phyloP scores from a whole-genome alignment of 2,888 invertebrate species.

The Vanessa cardui region DNA sequence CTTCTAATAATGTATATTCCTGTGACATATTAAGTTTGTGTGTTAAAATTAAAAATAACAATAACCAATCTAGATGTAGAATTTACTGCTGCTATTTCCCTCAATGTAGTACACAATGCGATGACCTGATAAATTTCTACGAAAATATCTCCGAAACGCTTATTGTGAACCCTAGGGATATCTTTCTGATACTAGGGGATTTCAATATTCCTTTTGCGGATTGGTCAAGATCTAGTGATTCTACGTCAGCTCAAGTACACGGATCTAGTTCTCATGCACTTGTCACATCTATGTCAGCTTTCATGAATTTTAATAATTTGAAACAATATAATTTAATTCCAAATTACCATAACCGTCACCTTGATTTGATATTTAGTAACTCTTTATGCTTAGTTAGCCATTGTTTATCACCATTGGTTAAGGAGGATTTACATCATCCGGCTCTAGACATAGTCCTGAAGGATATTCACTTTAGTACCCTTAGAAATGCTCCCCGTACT shows the following conservation, averaged over 20 bases:
- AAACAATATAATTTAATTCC: not conserved
- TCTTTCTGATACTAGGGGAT: not conserved
- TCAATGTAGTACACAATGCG: slow-evolving; percentile 1
- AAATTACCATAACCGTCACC: not conserved
- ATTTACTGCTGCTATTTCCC: slow-evolving; percentile 1
- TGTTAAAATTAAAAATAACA: not conserved
- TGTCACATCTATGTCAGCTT: not conserved
- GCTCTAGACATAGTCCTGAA: not conserved
- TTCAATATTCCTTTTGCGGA: not conserved
- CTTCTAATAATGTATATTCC: not conserved
- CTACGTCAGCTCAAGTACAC: not conserved
- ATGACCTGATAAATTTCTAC: not conserved
- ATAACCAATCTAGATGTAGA: not conserved
- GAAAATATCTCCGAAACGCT: not conserved
- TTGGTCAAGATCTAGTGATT: not conserved
- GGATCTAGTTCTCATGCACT: not conserved
- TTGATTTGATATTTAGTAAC: not conserved
- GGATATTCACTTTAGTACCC: not conserved
- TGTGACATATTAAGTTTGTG: not conserved
- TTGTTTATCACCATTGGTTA: not conserved
- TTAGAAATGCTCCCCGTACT: not conserved
- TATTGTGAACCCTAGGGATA: not conserved
- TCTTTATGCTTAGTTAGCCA: not conserved
- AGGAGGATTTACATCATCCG: not conserved
- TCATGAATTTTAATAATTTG: not conserved